Evolutionary conservation across 1,140 invertebrate genomes (phyloP), one percentile per base, ranked within the genome.

Genomic region (Drosophila novamexicana): DNA sequence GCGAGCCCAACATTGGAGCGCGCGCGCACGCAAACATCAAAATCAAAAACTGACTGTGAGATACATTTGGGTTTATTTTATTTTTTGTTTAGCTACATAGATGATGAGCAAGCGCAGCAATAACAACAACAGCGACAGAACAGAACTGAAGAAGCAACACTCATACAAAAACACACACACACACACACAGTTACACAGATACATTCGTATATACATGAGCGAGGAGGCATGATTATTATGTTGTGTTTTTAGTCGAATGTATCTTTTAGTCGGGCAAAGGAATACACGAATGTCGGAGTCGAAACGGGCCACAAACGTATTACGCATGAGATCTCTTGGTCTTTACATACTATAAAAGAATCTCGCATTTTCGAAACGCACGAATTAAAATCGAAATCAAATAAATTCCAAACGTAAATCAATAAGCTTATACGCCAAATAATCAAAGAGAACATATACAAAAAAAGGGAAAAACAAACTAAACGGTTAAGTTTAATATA

Each of bases 181-280:
- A 61, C 36, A 53, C 14, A 61, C 16, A 79, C 10, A 71, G 18
- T 54, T 45, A 65, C 40, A 42, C 42, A 37, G 5, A 49, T 32
- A 62, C 56, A 68, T 49, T 49, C 34, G 53, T 14, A 45, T 42
- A 9, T 16, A 45, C 32, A 59, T 34, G 18, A 59, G 42, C 45
- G 52, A 75, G 68, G 54, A 75, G 67, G 61, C 45, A 59, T 71
- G 68, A 71, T 72, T 84, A 73, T 77, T 88, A 81, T 89, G 83
- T 88, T 88, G 83, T 86, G 83, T 86, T 86, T 85, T 85, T 77
- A 78, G 82, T 85, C 83, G 76, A 79, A 80, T 83, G 83, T 88
- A 88, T 86, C 83, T 83, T 86, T 86, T 73, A 88, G 83, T 88
- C 83, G 76, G 79, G 68, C 79, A 82, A 86, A 88, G 83, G 83